Conservation (phyloP, 2,888 invertebrate genomes). For the Adelognathus sp. region DNA sequence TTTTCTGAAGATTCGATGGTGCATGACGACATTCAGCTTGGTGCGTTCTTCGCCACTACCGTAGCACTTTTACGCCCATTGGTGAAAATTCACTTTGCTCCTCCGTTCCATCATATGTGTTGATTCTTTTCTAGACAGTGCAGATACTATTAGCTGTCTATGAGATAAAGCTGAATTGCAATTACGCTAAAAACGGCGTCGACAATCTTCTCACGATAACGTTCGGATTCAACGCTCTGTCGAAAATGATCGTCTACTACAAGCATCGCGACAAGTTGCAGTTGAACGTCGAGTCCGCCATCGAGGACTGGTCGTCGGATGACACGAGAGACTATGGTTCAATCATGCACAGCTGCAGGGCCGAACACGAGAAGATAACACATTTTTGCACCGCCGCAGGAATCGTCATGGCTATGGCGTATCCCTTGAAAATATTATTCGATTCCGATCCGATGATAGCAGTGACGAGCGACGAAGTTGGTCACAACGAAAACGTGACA, state of each 20-base stretch:
- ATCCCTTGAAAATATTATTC: not conserved
- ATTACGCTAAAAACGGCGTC: slow-evolving; percentile 54
- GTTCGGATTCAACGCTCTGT: slow-evolving; percentile 54
- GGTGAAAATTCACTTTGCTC: no score
- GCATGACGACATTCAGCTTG: no score
- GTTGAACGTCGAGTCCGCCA: slow-evolving; percentile 44
- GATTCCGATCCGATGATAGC: not conserved
- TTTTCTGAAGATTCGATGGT: no score
- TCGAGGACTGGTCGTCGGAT: slow-evolving; percentile 60
- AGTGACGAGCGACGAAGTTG: not conserved
- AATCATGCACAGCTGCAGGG: slow-evolving; percentile 59
- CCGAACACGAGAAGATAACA: slow-evolving; percentile 3
- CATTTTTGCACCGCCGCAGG: not conserved
- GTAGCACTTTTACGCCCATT: no score
- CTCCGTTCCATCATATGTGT: no score
- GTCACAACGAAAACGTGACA: not conserved
- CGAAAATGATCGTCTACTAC: slow-evolving; percentile 60
- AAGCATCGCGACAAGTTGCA: slow-evolving; percentile 59
- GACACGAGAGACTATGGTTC: slow-evolving; percentile 36
- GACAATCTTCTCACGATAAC: slow-evolving; percentile 55
- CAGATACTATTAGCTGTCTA: slow-evolving; percentile 38
- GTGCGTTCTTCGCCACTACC: no score
- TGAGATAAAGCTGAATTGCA: slow-evolving; percentile 60
- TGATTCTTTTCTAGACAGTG: slow-evolving; percentile 38
- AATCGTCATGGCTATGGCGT: not conserved